Base-by-base conservation (phyloP, 2,797 vertebrate species). In the Lacerta viridis region DNA sequence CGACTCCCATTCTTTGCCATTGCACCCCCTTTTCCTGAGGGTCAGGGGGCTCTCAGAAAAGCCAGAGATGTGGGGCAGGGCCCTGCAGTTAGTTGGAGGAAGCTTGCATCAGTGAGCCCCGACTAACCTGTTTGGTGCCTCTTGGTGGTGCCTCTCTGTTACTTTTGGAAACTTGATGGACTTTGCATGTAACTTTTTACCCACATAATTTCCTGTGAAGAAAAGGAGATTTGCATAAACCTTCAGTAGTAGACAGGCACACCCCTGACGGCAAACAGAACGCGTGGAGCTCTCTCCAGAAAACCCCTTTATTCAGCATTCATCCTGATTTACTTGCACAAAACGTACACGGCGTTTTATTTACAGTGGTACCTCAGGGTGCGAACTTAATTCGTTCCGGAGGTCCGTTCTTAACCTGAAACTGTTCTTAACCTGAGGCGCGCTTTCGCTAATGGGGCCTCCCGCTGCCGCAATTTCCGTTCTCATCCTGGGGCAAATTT, bases 161-260 rank as follows among this genome's bases (percentile, higher is more conserved):
- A 89, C 64, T 27, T 68, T 81, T 7, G 88, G 88, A 27, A 89
- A 86, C 43, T 59, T 89, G 78, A 89, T 4, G 18, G 66, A 41
- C 43, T 76, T 82, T 77, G 78, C 4, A 27, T 68, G 41, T 33
- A 71, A 39, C 4, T 13, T 85, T 89, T 85, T 74, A 10, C 64
- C 13, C 39, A 33, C 71, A 50, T 85, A 55, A 33, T 11, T 76
- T 76, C 41, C 88, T 89, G 15, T 39, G 43, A 72, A 74, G 39
- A 76, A 66, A 55, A 76, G 11, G 39, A 46, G 10, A 80, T 36
- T 15, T 46, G 18, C 7, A 20, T 36, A 43, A 74, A 33, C 29
- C 5, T 2, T 43, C 23, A 66, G 6, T 23, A 25, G n/a, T 55
- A 8, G 5, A n/a, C 43, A 2, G 59, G 20, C 23, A 25, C 29